Evolutionary conservation across 2,797 vertebrate species (phyloP).

Genomic region (Thaleichthys pacificus): DNA sequence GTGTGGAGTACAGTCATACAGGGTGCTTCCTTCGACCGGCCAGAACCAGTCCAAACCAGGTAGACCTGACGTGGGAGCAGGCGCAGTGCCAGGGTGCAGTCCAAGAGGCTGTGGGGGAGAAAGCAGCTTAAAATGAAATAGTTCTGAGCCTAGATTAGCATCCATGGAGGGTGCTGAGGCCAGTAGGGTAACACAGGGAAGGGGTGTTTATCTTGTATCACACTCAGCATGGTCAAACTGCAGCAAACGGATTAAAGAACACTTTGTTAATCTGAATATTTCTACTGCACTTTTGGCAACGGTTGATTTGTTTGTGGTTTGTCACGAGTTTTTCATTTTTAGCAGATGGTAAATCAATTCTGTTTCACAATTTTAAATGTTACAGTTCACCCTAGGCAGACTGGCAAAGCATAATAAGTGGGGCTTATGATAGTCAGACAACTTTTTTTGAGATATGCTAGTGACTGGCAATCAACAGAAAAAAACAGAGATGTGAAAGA

Average conservation of each 20-base stretch:
- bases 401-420: no score
- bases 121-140: conserved; percentile 34
- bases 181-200: not conserved
- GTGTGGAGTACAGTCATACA: conserved; percentile 40
- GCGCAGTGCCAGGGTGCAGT: conserved; percentile 17
- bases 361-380: no score
- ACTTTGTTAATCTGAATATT: not conserved
- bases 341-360: no score
- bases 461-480: not conserved
- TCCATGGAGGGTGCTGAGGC: conserved; percentile 6
- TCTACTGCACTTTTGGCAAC: not conserved
- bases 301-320: no score
- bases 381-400: no score
- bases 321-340: no score
- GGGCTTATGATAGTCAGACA: no score
- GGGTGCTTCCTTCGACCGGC: conserved; percentile 41
- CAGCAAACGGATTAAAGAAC: not conserved
- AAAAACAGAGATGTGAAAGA: not conserved
- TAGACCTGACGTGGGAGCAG: conserved; percentile 19
- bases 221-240: not conserved
- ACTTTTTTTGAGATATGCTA: no score
- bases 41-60: conserved; percentile 57
- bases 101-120: not conserved
- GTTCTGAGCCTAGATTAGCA: conserved; percentile 38
- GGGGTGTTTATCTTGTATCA: not conserved